Base-by-base conservation (phyloP, 2,797 vertebrate genomes). In the Sebastes umbrosus region DNA sequence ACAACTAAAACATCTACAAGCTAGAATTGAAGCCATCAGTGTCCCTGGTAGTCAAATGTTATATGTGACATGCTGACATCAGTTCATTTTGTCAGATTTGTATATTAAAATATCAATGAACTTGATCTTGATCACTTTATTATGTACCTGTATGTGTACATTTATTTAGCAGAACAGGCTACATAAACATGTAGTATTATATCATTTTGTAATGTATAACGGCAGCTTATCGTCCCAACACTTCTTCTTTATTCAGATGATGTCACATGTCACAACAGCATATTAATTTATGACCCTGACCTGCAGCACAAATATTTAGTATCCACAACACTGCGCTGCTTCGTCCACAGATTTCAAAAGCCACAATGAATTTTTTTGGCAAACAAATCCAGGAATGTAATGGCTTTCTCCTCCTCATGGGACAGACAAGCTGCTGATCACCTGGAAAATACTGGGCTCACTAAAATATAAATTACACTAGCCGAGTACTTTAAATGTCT, bases 371-470 rank as follows among this genome's bases (percentile, higher is more conserved):
- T 84, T 84, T 46, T 43, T 87, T 91, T 85, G 79, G 54, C 82
- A 88, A 88, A 90, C 69, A 86, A 89, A 90, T 92, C 82, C 77
- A 60, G 43, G 50, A 76, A 63, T 8, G 55, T 93, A 93, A 93
- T 95, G 87, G 83, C 60, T 90, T 94, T 93, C 79, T 70, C 29
- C 75, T 83, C 75, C 92, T 93, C 87, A 16, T 75, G 93, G 91
- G 94, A 93, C 67, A n/a, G 32, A 54, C 67, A 52, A 93, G 76
- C 80, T 94, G 94, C 94, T 94, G 94, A 96, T 93, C 84, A 84
- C 87, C 85, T 80, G 65, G 50, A 87, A 94, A 90, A 91, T 77
- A 88, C 80, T n/a, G 24, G 71, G 75, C 84, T 82, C 67, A 73
- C 88, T 90, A 72, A 89, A 94, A 93, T 88, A 88, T 92, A 69